A percentile compares a stretch with the other conserved stretches of the same genome.
These are phyloP conservation scores for Aelia acuminata DNA, from an alignment of 2,888 invertebrate genomes.

Conservation along the genomic window DNA sequence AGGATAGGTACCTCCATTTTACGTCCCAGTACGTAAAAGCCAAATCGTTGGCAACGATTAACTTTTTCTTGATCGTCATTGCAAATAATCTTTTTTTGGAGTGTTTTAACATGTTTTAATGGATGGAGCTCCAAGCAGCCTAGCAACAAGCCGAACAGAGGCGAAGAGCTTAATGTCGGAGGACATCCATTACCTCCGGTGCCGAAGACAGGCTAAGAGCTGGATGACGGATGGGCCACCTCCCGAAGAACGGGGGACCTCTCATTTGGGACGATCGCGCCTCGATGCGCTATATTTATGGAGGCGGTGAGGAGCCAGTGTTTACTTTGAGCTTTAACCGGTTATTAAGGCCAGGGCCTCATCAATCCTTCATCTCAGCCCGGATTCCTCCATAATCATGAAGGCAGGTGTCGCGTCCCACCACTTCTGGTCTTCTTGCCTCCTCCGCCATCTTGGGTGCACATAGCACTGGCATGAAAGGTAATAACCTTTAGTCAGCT, in stretches of 20 bases:
- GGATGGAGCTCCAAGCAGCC: too few species aligned
- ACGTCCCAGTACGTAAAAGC: too few species aligned
- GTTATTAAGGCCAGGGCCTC: neutral
- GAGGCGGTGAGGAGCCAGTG: conserved; percentile 36
- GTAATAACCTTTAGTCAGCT: too few species aligned
- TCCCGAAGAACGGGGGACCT: neutral
- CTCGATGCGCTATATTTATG: conserved; percentile 9
- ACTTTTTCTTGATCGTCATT: too few species aligned
- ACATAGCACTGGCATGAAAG: too few species aligned
- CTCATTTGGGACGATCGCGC: conserved; percentile 4
- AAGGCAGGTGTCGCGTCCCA: neutral
- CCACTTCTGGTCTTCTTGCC: neutral
- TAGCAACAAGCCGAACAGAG: too few species aligned
- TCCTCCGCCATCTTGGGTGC: neutral
- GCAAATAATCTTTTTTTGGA: too few species aligned
- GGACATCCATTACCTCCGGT: neutral
- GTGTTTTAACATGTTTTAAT: too few species aligned
- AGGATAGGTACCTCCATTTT: too few species aligned
- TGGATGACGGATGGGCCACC: neutral
- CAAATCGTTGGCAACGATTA: too few species aligned
- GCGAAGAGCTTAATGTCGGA: neutral
- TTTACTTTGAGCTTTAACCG: conserved; percentile 45
- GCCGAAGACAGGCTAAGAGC: neutral
- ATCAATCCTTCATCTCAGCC: neutral
- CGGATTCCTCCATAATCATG: conserved; percentile 11